Evolutionary conservation across 2,888 invertebrate species (phyloP), one percentile per base, ranked within the genome.

Genomic region (Dasysyrphus albostriatus): DNA sequence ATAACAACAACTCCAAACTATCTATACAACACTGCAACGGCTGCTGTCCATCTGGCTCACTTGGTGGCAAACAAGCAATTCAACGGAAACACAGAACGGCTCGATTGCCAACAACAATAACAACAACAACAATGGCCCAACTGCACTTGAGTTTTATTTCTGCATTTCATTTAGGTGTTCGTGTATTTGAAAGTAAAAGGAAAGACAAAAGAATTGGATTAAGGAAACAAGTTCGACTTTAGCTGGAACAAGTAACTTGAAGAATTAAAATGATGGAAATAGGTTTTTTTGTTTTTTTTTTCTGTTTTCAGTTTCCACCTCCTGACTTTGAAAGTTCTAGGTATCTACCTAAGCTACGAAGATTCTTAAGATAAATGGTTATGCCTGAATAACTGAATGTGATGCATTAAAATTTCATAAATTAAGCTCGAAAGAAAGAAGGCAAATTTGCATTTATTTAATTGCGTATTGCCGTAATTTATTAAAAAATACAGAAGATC

Each of bases 121-220:
- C 81, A 72, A 12, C 8, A 29, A n/a, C n/a, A 42, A n/a, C 67
- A 67, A 49, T 54, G 14, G 14, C 29, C 29, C 34, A 67, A 74
- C 49, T 63, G 69, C 74, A 82, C 82, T 87, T 83, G 49, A 75
- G 32, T 78, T 87, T 87, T 78, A 87, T 87, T 82, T 82, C 77
- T 82, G 74, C 59, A 78, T 78, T 78, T 74, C 78, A 78, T 87
- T 87, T 74, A 75, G 63, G 69, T 75, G 78, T 63, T 32, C 44
- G 37, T 82, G 58, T 34, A 69, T 73, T 67, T 65, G 44, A 32
- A 34, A 32, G 70, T 51, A 82, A 78, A 65, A 72, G 78, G 69
- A 83, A 70, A 74, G 70, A 83, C 87, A 83, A 87, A 87, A 69
- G 75, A 83, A 87, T 87, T 83, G 78, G 78, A 87, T 87, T 87